Conservation (phyloP, 2,888 invertebrate species). For the Adineta ricciae region DNA sequence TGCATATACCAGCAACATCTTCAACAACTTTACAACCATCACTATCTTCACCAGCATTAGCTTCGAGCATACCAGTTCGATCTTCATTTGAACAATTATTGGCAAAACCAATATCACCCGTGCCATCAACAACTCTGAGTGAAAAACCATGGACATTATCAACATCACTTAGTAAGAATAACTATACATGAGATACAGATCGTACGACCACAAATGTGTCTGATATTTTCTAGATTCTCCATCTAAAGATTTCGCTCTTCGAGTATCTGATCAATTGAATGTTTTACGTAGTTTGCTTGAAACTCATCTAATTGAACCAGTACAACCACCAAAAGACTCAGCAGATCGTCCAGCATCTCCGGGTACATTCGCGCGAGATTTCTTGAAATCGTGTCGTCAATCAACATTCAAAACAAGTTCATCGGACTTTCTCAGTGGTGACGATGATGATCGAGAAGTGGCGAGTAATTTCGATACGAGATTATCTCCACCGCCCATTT, state of each 20-base stretch:
- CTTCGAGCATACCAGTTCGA: background rate
- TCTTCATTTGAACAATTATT: background rate
- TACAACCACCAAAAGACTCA: background rate
- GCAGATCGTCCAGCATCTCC: background rate
- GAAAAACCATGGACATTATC: background rate
- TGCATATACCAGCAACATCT: background rate
- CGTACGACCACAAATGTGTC: too few relatives aligned
- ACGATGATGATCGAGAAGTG: background rate
- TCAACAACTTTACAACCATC: too few relatives aligned
- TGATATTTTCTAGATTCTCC: background rate
- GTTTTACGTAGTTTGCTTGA: constrained; percentile 10
- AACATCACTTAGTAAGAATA: background rate
- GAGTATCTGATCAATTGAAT: constrained; percentile 1
- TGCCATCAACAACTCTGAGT: background rate
- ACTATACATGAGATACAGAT: too few relatives aligned
- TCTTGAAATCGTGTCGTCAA: background rate
- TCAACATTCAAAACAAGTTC: background rate
- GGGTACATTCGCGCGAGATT: background rate
- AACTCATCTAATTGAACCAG: background rate
- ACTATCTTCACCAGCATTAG: background rate
- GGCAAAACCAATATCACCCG: background rate
- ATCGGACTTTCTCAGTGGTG: background rate
- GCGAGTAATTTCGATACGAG: background rate
- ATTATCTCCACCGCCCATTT: background rate
- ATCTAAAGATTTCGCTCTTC: background rate